Evolutionary conservation across 2,888 invertebrate species (phyloP).

Genomic region (Smittia sp.): DNA sequence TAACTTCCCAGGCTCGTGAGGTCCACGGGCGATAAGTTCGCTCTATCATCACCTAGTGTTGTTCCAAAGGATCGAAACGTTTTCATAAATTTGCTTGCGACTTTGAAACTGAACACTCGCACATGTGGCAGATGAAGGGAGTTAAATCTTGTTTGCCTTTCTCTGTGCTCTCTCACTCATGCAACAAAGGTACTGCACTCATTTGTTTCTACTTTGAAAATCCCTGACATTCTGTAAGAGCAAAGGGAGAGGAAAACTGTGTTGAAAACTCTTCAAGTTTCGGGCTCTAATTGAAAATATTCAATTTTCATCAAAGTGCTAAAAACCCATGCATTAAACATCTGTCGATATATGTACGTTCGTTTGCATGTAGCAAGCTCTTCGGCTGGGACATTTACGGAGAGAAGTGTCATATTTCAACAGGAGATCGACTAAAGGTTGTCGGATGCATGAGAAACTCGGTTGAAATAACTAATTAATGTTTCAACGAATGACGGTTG

Average conservation of each 20-base stretch:
- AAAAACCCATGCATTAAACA: constrained; percentile 41
- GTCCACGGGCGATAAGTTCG: too few species aligned
- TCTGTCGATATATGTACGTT: constrained; percentile 35
- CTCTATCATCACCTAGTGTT: too few species aligned
- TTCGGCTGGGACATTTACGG: constrained; percentile 8
- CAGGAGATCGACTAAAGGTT: not conserved
- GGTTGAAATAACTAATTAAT: not conserved
- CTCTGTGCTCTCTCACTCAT: not conserved
- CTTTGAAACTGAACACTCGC: constrained; percentile 26
- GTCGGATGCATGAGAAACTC: not conserved
- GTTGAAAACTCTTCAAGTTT: constrained; percentile 1
- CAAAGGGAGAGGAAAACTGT: constrained; percentile 1
- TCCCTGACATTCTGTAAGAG: not conserved
- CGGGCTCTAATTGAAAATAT: constrained; percentile 35
- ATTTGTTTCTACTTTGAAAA: constrained; percentile 21
- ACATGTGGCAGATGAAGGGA: constrained; percentile 30
- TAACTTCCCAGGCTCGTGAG: too few species aligned
- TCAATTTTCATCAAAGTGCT: constrained; percentile 41
- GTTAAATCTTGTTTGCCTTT: constrained; percentile 21
- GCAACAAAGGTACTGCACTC: constrained; percentile 28
- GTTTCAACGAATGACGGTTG: not conserved
- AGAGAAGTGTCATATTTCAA: constrained; percentile 10
- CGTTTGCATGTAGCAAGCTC: not conserved
- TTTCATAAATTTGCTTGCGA: not conserved
- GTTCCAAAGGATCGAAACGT: too few species aligned